A percentile compares a stretch with the other conserved stretches of the same genome.
phyloP scores from a whole-genome alignment of 2,888 invertebrate genomes.

The Arge pagana region DNA sequence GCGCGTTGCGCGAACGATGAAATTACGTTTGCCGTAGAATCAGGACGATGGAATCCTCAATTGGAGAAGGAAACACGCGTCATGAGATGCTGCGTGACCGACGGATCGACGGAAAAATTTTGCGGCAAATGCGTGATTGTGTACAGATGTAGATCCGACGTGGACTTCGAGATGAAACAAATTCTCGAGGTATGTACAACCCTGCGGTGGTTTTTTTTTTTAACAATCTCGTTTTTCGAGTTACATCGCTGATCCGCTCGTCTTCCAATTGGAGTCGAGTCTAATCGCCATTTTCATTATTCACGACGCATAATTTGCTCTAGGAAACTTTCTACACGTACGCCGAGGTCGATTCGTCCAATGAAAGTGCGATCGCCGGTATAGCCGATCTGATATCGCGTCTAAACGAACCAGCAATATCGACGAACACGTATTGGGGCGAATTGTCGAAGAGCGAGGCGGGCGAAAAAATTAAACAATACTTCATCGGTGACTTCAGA shows the following conservation, averaged over 20 bases:
- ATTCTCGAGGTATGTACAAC: conserved; percentile 70
- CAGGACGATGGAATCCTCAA: conserved; percentile 64
- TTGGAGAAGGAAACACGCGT: conserved; percentile 49
- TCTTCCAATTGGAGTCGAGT: conserved; percentile 57
- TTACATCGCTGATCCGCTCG: no score
- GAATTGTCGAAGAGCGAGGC: conserved; percentile 59
- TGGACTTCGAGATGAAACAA: conserved; percentile 67
- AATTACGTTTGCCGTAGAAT: conserved; percentile 57
- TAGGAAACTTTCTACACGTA: conserved; percentile 56
- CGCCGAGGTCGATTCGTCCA: conserved; percentile 48
- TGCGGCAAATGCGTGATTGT: conserved; percentile 71
- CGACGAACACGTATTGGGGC: conserved; percentile 62
- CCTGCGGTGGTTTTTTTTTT: no score
- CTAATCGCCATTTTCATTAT: conserved; percentile 37
- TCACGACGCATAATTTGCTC: neutral
- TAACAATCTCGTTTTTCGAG: no score
- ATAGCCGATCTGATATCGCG: conserved; percentile 47
- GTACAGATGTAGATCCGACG: conserved; percentile 67
- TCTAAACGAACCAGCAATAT: conserved; percentile 58
- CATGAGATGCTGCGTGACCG: conserved; percentile 67
- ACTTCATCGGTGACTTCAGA: conserved; percentile 65
- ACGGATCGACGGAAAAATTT: conserved; percentile 64
- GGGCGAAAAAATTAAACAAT: conserved; percentile 59
- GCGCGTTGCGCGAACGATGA: neutral
- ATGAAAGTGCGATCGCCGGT: conserved; percentile 46